Evolutionary conservation across 2,888 invertebrate genomes (phyloP), one percentile per base, ranked within the genome.

Genomic region (Ernsta delagoae): DNA sequence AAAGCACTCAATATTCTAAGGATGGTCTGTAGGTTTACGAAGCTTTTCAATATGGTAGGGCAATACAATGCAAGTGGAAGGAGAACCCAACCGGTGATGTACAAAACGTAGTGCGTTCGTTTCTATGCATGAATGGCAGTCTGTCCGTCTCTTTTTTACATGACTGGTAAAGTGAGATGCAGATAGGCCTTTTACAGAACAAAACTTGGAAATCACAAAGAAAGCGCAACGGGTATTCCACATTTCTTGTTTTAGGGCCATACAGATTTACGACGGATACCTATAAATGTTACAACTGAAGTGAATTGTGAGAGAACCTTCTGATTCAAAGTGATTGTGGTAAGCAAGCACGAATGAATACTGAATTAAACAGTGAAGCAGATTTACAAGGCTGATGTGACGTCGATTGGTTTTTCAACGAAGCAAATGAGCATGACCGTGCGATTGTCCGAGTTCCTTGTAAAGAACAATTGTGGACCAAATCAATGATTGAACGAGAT

Each of bases 361-460:
- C 11, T 24, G 7, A 65, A 59, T 66, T 66, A 16, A 60, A 60
- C 34, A 61, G 34, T 39, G 36, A 39, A n/a, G 31, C 24, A n/a
- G 53, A 50, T 59, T 41, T 45, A 57, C 64, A 64, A 59, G 59
- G 59, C 53, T 53, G 61, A 48, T 56, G 54, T 68, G 67, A 67
- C 67, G 67, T 53, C 43, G 53, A 43, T 41, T 48, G 71, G 72
- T 70, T 77, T 80, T 83, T 80, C 78, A 77, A 78, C 74, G 75
- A 82, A 78, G 77, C 74, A 73, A 75, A 75, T 72, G 72, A 78
- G 75, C 79, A 75, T 80, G 79, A 79, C 78, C 72, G 72, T 71
- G 73, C 76, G 75, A 84, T 83, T 84, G 83, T 83, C 73, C 73
- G 74, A 75, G 75, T 88, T 87, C 81, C 75, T 83, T 80, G 84